phyloP scores from a whole-genome alignment of 2,113 vertebrate species.

The Megatriorchis doriae region DNA sequence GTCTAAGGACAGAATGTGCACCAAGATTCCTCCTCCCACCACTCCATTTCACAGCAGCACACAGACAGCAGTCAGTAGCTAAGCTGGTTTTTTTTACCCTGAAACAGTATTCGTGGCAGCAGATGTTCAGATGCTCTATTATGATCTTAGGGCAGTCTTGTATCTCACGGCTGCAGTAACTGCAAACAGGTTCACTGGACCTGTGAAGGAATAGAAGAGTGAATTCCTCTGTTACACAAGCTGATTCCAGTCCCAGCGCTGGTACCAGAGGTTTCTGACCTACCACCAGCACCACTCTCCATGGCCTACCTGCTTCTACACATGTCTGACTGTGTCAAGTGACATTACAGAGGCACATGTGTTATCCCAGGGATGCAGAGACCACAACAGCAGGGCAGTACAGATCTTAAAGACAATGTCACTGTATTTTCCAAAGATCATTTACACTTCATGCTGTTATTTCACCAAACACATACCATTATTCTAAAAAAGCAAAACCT shows the following conservation, averaged over 20 bases:
- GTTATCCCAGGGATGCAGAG: neutral
- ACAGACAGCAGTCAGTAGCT: neutral
- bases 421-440: neutral
- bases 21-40: neutral
- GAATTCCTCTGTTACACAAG: neutral
- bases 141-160: conserved; percentile 84
- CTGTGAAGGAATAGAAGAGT: neutral
- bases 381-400: neutral
- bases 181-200: conserved; percentile 71
- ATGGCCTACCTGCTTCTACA: neutral
- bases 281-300: neutral
- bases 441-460: neutral
- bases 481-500: neutral
- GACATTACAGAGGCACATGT: neutral
- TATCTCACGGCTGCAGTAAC: conserved; percentile 80
- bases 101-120: conserved; percentile 85
- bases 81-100: conserved; percentile 68
- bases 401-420: neutral
- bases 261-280: neutral
- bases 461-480: neutral
- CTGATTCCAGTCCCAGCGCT: neutral
- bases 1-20: neutral
- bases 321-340: neutral
- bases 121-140: conserved; percentile 86
- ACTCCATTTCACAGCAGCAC: neutral